Percentiles rank a stretch among this genome's conserved stretches.
Evolutionary conservation across 2,797 vertebrate species (phyloP).

Genomic region (Myioborus melanocephalus): DNA sequence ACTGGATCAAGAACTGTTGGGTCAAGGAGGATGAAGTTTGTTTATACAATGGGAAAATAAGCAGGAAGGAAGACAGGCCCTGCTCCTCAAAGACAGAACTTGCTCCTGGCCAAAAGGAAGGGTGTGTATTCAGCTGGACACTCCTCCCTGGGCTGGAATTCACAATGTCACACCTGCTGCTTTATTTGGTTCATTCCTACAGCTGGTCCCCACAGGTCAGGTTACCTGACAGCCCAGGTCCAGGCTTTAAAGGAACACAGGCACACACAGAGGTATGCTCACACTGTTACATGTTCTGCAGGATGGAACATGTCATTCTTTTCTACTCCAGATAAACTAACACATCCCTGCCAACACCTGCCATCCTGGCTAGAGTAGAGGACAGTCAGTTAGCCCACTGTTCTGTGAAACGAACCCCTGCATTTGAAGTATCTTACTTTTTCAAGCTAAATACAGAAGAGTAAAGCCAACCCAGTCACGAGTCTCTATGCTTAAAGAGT

Average conservation of each 20-base stretch:
- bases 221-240: background rate
- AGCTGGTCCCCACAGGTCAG: background rate
- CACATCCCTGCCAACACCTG: background rate
- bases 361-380: background rate
- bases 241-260: background rate
- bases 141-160: constrained; percentile 62
- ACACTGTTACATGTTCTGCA: background rate
- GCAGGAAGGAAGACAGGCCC: background rate
- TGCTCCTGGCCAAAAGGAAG: background rate
- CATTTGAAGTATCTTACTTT: background rate
- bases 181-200: background rate
- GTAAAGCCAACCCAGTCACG: background rate
- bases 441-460: background rate
- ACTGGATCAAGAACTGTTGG: background rate
- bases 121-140: constrained; percentile 30
- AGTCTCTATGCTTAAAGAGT: background rate
- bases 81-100: background rate
- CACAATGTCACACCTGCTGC: constrained; percentile 32
- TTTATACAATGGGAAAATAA: constrained; percentile 13
- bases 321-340: background rate
- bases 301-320: background rate
- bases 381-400: background rate
- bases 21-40: background rate
- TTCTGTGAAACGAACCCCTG: background rate
- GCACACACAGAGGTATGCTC: background rate